Conservation (phyloP, 2,888 invertebrate species). For the Aphidius colemani region DNA sequence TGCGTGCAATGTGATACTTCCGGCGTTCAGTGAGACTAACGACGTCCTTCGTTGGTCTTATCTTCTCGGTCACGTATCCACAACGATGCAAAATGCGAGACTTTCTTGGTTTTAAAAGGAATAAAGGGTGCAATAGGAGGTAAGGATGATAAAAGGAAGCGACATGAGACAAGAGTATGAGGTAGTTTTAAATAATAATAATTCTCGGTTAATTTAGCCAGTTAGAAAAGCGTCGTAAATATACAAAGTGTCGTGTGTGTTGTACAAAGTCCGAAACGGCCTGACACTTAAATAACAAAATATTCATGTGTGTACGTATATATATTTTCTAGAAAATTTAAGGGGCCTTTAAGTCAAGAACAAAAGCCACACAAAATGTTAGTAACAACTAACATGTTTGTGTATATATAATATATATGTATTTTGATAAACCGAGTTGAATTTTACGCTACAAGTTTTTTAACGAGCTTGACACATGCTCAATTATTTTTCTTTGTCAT, state of each 20-base stretch:
- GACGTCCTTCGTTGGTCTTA: conserved; percentile 54
- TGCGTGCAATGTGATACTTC: conserved; percentile 52
- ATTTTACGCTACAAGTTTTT: no score
- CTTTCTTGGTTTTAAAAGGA: background rate
- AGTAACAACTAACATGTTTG: conserved; percentile 16
- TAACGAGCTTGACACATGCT: no score
- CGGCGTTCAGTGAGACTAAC: conserved; percentile 48
- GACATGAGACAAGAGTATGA: conserved; percentile 27
- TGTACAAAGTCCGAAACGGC: conserved; percentile 14
- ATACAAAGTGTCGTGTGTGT: conserved; percentile 41
- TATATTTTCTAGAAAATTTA: background rate
- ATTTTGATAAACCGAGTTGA: no score
- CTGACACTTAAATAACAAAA: background rate
- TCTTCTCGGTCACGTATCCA: conserved; percentile 52
- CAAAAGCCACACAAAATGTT: no score
- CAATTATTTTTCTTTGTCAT: no score
- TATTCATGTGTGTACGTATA: background rate
- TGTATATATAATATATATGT: no score
- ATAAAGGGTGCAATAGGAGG: background rate
- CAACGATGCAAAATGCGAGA: conserved; percentile 25
- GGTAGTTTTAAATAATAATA: conserved; percentile 42
- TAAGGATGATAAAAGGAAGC: conserved; percentile 30
- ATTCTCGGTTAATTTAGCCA: conserved; percentile 54
- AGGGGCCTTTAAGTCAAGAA: no score
- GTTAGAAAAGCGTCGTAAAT: conserved; percentile 53